Conservation (phyloP, 2,113 vertebrate genomes). For the Apteryx owenii region DNA sequence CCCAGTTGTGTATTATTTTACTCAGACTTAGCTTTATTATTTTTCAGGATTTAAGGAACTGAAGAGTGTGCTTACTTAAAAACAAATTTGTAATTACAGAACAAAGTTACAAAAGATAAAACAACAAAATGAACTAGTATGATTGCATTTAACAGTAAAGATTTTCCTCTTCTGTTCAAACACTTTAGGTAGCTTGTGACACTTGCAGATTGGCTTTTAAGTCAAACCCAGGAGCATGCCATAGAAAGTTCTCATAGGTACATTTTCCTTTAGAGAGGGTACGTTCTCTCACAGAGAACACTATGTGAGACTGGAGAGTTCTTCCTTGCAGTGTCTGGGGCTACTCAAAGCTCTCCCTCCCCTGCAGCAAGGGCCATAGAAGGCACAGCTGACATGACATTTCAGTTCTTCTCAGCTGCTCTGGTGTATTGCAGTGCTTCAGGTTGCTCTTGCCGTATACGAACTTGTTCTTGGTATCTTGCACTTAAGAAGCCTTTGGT, state of each 20-base stretch:
- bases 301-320: background rate
- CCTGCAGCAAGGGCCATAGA: background rate
- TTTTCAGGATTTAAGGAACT: background rate
- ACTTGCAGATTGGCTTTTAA: background rate
- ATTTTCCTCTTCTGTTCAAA: background rate
- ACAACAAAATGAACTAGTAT: background rate
- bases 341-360: background rate
- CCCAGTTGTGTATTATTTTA: background rate
- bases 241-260: background rate
- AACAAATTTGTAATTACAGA: background rate
- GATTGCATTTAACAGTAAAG: background rate
- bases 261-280: background rate
- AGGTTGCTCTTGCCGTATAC: background rate
- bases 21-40: background rate
- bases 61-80: background rate
- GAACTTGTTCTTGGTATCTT: background rate
- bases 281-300: background rate
- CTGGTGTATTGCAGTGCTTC: background rate
- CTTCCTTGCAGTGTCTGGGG: background rate
- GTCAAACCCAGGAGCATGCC: background rate
- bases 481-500: background rate
- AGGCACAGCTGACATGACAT: background rate
- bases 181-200: background rate
- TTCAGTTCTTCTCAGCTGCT: background rate
- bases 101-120: background rate